Conservation (phyloP, 2,888 invertebrate genomes). For the Agrochola lota region DNA sequence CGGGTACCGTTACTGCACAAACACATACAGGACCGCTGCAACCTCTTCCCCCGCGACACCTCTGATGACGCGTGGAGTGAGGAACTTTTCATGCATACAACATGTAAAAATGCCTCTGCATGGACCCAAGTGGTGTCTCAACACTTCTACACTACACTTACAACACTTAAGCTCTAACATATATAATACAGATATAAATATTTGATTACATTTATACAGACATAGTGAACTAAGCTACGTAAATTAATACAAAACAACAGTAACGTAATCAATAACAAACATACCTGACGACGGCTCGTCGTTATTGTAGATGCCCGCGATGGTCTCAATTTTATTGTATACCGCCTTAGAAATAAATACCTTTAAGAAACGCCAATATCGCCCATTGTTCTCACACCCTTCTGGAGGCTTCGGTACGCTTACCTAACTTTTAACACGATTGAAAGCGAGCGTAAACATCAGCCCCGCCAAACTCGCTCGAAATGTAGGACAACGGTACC, state of each 20-base stretch:
- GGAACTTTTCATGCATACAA: constrained; percentile 32
- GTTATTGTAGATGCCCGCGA: background rate
- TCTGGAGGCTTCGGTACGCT: background rate
- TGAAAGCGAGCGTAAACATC: background rate
- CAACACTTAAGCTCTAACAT: constrained; percentile 15
- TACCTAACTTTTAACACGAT: background rate
- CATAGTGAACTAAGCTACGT: constrained; percentile 28
- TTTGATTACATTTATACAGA: constrained; percentile 16
- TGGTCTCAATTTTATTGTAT: background rate
- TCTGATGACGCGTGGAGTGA: background rate
- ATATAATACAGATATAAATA: background rate
- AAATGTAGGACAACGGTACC: background rate
- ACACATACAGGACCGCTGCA: constrained; percentile 11
- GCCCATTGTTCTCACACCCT: background rate
- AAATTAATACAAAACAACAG: constrained; percentile 11
- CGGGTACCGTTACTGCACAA: background rate
- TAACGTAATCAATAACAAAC: constrained; percentile 13
- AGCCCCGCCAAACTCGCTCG: background rate
- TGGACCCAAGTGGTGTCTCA: constrained; percentile 7
- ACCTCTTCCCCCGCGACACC: background rate
- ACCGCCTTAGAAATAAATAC: background rate
- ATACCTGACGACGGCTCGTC: constrained; percentile 3
- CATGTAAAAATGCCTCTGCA: background rate
- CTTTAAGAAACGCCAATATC: background rate
- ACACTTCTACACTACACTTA: constrained; percentile 23